phyloP scores from a whole-genome alignment of 2,888 invertebrate species.

The Drosophila kokeensis region DNA sequence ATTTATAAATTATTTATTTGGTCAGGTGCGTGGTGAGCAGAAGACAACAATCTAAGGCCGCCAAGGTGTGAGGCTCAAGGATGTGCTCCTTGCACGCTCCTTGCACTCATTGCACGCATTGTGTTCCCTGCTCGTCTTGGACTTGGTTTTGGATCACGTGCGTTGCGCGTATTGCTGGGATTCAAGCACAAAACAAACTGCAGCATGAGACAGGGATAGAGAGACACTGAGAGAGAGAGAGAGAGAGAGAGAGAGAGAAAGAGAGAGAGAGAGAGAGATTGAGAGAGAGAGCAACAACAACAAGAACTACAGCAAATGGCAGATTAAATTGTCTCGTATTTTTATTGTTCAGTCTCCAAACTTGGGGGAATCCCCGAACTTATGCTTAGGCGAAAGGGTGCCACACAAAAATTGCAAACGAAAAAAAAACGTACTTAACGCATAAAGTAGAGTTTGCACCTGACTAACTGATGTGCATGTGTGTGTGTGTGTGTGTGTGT shows the following conservation, averaged over 20 bases:
- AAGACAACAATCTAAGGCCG: not conserved
- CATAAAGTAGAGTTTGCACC: conserved; percentile 58
- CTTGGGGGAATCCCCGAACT: conserved; percentile 11
- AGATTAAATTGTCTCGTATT: conserved; percentile 70
- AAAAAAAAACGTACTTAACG: conserved; percentile 54
- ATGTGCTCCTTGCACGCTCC: not conserved
- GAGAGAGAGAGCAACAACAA: not conserved
- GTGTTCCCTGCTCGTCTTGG: not conserved
- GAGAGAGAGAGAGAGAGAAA: not conserved
- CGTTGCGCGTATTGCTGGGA: conserved; percentile 21
- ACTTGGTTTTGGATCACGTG: conserved; percentile 31
- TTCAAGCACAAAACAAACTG: conserved; percentile 50
- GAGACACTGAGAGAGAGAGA: not conserved
- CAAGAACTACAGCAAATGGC: conserved; percentile 3
- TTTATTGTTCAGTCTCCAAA: conserved; percentile 47
- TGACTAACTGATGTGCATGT: conserved; percentile 1
- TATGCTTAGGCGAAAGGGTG: conserved; percentile 37
- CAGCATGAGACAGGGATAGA: not conserved
- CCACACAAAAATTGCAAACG: conserved; percentile 33
- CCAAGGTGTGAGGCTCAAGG: conserved; percentile 8
- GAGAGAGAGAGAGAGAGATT: not conserved
- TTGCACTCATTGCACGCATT: not conserved
- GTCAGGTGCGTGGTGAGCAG: conserved; percentile 1
- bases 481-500: not conserved
- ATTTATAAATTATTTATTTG: conserved; percentile 67